phyloP scores from a whole-genome alignment of 2,888 invertebrate species.

The Xanthorhoe spadicearia region DNA sequence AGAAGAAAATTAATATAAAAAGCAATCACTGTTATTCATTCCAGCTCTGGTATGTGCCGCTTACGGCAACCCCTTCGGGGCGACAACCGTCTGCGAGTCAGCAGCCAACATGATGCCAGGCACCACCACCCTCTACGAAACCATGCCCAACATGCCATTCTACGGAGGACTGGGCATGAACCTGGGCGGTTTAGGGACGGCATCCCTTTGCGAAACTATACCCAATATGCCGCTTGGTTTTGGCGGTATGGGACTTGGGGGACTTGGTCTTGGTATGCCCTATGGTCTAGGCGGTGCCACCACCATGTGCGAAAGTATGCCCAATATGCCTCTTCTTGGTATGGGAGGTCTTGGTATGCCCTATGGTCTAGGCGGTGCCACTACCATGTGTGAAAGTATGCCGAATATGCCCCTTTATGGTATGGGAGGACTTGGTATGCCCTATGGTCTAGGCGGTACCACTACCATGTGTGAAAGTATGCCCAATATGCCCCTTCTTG shows the following conservation, averaged over 20 bases:
- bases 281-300: conserved; percentile 16
- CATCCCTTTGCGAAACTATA: conserved; percentile 33
- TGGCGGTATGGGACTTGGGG: conserved; percentile 8
- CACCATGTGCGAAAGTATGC: conserved; percentile 35
- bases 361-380: conserved; percentile 8
- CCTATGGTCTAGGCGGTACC: conserved; percentile 8
- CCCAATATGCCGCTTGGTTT: conserved; percentile 20
- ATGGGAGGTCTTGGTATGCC: conserved; percentile 5
- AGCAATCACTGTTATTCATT: not conserved
- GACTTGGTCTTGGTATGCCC: not conserved
- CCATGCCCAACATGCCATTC: conserved; percentile 15
- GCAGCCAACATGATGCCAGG: conserved; percentile 32
- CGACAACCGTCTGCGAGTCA: conserved; percentile 43
- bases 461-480: conserved; percentile 37
- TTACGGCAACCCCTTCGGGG: conserved; percentile 19
- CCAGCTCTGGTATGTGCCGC: conserved; percentile 24
- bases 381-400: conserved; percentile 41
- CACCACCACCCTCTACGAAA: conserved; percentile 32
- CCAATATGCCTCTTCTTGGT: conserved; percentile 17
- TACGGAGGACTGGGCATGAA: conserved; percentile 30
- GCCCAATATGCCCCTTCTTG: conserved; percentile 21
- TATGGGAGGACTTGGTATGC: conserved; percentile 12
- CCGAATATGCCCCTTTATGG: conserved; percentile 30
- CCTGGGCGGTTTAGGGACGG: conserved; percentile 2
- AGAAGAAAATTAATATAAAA: not conserved